phyloP scores from a whole-genome alignment of 2,888 invertebrate genomes.

The Dendrolimus pini region DNA sequence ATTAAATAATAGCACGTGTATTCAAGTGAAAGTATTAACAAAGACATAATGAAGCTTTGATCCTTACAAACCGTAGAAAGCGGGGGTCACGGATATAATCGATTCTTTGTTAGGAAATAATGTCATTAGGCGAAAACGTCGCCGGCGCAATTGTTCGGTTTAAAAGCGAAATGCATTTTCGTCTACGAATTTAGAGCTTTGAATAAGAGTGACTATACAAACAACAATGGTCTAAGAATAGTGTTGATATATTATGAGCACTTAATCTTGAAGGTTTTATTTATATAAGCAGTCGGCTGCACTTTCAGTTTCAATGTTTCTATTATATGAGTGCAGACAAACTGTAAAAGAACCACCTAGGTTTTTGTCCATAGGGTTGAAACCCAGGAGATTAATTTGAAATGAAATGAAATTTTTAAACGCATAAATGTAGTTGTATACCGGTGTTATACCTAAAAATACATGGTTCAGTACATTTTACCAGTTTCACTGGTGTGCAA shows the following conservation, averaged over 20 bases:
- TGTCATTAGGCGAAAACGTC: constrained; percentile 34
- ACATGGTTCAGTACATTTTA: too few species aligned
- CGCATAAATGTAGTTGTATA: too few species aligned
- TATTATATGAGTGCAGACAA: too few species aligned
- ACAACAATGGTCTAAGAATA: neutral
- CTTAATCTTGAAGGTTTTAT: neutral
- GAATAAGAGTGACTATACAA: neutral
- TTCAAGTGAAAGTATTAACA: constrained; percentile 22
- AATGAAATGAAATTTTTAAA: too few species aligned
- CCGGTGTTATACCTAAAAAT: too few species aligned
- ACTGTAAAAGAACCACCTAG: too few species aligned
- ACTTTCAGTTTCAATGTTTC: too few species aligned
- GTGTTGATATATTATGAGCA: neutral
- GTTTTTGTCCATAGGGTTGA: too few species aligned
- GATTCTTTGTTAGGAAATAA: constrained; percentile 36
- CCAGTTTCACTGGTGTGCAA: too few species aligned
- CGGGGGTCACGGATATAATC: constrained; percentile 32
- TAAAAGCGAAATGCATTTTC: constrained; percentile 40
- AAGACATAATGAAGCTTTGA: constrained; percentile 19
- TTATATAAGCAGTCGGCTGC: too few species aligned
- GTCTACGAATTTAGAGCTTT: constrained; percentile 22
- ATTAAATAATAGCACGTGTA: neutral
- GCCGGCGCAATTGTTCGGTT: constrained; percentile 33
- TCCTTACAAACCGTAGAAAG: constrained; percentile 23
- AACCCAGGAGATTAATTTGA: too few species aligned